Conservation (phyloP, 1,140 invertebrate genomes). For the Caerostris darwini region DNA sequence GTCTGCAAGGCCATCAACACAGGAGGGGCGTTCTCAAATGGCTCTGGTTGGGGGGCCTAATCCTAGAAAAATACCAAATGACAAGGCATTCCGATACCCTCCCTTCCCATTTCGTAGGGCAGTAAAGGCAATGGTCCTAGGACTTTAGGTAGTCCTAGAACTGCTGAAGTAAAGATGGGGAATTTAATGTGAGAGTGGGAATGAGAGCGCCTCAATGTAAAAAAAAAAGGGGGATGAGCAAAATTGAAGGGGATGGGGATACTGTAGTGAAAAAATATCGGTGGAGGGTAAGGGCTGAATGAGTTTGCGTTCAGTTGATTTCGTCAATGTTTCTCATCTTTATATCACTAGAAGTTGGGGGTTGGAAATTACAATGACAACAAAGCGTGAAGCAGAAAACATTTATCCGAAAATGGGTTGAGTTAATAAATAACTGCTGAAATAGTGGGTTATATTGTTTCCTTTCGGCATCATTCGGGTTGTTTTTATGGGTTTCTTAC, state of each 20-base stretch:
- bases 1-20: constrained; percentile 75
- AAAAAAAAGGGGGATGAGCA: constrained; percentile 31
- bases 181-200: constrained; percentile 66
- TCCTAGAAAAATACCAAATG: constrained; percentile 77
- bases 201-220: constrained; percentile 39
- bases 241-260: constrained; percentile 37
- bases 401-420: neutral
- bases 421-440: constrained; percentile 32
- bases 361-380: neutral
- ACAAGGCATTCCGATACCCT: constrained; percentile 66
- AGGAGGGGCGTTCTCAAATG: constrained; percentile 71
- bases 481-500: constrained; percentile 42
- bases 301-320: constrained; percentile 76
- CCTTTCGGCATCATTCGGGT: constrained; percentile 18
- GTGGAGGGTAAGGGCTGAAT: constrained; percentile 18
- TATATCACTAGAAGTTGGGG: constrained; percentile 46
- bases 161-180: constrained; percentile 73
- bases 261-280: constrained; percentile 25
- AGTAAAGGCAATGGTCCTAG: constrained; percentile 72
- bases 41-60: constrained; percentile 61
- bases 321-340: constrained; percentile 70
- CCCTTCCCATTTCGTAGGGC: constrained; percentile 64
- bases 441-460: constrained; percentile 45
- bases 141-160: constrained; percentile 67
- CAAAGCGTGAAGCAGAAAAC: neutral